A percentile compares a stretch with the other conserved stretches of the same genome.
These are phyloP conservation scores for Pterois miles DNA, from an alignment of 2,797 vertebrate species.

Conservation along the genomic window DNA sequence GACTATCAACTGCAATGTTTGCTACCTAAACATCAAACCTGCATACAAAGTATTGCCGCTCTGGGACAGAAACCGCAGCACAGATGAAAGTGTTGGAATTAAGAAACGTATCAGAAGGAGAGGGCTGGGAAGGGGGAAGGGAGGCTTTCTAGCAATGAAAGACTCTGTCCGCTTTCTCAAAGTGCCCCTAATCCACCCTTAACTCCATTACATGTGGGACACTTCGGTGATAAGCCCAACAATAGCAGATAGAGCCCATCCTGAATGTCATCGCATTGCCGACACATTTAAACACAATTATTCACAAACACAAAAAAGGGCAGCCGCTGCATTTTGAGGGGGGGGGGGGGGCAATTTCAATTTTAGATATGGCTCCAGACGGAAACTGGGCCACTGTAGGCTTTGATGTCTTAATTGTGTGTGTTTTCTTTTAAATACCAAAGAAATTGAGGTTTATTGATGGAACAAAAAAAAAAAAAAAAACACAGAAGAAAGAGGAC, in stretches of 20 bases:
- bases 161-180: conserved; percentile 50
- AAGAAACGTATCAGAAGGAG: conserved; percentile 24
- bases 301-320: conserved; percentile 69
- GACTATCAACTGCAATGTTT: conserved; percentile 12
- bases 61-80: conserved; percentile 28
- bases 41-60: conserved; percentile 28
- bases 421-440: conserved; percentile 36
- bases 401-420: conserved; percentile 84
- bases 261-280: conserved; percentile 36
- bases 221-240: conserved; percentile 56
- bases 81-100: conserved; percentile 53
- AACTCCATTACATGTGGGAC: conserved; percentile 69
- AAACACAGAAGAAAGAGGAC: conserved; percentile 2
- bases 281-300: conserved; percentile 56
- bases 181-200: conserved; percentile 69
- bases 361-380: conserved; percentile 73
- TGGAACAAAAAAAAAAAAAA: conserved; percentile 63
- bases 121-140: background rate
- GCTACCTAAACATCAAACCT: conserved; percentile 39
- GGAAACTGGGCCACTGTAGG: conserved; percentile 78
- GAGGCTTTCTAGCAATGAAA: conserved; percentile 67
- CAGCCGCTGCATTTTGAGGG: conserved; percentile 43
- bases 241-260: conserved; percentile 49
- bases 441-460: conserved; percentile 70
- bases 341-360: conserved; percentile 58